Percentiles rank a stretch among this genome's conserved stretches.
Evolutionary conservation across 2,113 vertebrate genomes (phyloP).

Genomic region (Lichenostomus cassidix): DNA sequence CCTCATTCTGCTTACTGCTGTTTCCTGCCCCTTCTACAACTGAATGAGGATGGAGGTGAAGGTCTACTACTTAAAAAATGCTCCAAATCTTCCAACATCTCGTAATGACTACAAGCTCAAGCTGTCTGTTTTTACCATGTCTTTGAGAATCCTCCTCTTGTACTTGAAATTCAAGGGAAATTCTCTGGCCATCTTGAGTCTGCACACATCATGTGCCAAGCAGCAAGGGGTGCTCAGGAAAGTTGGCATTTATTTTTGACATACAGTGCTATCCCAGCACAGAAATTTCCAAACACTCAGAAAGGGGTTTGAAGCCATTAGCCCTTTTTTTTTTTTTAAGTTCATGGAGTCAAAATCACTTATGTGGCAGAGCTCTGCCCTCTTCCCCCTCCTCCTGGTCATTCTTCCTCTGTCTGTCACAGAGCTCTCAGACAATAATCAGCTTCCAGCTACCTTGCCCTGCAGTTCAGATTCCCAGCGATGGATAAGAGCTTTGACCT

Average conservation of each 20-base stretch:
- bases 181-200: background rate
- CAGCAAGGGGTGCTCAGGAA: background rate
- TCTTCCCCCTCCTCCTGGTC: background rate
- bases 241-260: background rate
- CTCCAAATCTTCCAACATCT: background rate
- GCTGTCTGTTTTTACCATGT: background rate
- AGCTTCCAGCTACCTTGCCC: background rate
- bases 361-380: rapidly evolving
- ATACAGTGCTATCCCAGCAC: rapidly evolving
- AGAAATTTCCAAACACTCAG: background rate
- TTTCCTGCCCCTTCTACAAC: background rate
- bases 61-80: background rate
- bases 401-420: background rate
- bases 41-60: background rate
- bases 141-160: background rate
- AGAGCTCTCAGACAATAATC: background rate
- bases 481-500: background rate
- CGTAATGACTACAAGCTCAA: background rate
- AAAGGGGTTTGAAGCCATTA: background rate
- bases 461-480: background rate
- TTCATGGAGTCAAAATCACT: background rate
- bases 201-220: background rate
- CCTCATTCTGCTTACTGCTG: background rate
- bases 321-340: background rate
- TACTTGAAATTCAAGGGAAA: background rate